These are phyloP conservation scores for Adoxophyes honmai DNA, from an alignment of 1,140 invertebrate genomes.

Conservation along the genomic window DNA sequence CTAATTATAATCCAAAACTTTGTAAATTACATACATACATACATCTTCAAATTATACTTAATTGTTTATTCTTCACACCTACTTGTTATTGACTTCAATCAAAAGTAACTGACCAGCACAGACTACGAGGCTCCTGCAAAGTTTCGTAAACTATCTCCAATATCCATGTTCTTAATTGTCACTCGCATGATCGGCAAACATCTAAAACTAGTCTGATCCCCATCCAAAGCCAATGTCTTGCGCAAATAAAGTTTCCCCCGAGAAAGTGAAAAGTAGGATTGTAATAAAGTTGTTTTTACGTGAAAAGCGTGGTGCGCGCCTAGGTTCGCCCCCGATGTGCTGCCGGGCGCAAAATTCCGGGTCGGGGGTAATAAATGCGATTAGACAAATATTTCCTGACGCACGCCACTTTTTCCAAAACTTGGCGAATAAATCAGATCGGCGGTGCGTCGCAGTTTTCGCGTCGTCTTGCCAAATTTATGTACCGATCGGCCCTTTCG, in stretches of 20 bases:
- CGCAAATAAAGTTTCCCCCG: constrained; percentile 10
- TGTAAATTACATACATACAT: too few species aligned
- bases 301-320: constrained; percentile 4
- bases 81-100: too few species aligned
- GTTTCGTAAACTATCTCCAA: too few species aligned
- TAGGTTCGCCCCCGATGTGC: constrained; percentile 36
- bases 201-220: too few species aligned
- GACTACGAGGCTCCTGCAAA: too few species aligned
- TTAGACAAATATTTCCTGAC: constrained; percentile 75
- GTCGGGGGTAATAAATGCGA: constrained; percentile 63
- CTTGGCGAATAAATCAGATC: constrained; percentile 74
- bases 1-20: too few species aligned
- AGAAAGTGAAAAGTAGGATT: constrained; percentile 2
- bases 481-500: constrained; percentile 75
- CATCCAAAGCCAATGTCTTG: neutral
- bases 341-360: constrained; percentile 54
- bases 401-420: constrained; percentile 72
- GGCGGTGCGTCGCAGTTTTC: constrained; percentile 71
- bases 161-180: too few species aligned
- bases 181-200: too few species aligned
- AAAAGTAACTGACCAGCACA: too few species aligned
- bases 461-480: constrained; percentile 75
- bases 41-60: too few species aligned
- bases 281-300: constrained; percentile 23
- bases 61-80: too few species aligned